A percentile compares a stretch with the other conserved stretches of the same genome.
Conservation (phyloP, 2,888 invertebrate species). For the Drosophila engyochracea region DNA sequence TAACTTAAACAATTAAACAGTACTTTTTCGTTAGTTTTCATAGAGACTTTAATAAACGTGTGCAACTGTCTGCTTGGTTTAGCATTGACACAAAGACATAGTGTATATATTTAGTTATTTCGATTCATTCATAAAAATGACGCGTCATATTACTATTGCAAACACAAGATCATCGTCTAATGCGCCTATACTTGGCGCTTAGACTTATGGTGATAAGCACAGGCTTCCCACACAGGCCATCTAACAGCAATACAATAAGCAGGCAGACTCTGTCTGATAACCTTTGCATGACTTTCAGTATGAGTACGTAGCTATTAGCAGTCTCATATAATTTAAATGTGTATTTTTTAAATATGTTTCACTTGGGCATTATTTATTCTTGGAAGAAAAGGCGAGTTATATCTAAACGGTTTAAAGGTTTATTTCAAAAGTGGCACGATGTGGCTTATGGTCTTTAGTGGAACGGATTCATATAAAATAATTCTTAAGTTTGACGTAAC, state of each 20-base stretch:
- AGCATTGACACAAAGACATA: neutral
- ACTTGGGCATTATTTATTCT: conserved; percentile 60
- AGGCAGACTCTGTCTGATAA: conserved; percentile 62
- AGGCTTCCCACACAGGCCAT: conserved; percentile 74
- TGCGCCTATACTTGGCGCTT: conserved; percentile 29
- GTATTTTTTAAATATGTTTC: conserved; percentile 52
- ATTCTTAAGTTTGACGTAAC: neutral
- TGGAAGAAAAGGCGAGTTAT: conserved; percentile 48
- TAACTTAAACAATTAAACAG: neutral
- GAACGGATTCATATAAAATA: conserved; percentile 12
- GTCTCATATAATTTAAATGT: conserved; percentile 59
- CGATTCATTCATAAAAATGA: conserved; percentile 71
- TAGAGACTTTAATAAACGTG: neutral
- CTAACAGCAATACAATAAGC: conserved; percentile 49
- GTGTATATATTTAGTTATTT: conserved; percentile 8
- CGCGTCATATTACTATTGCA: conserved; percentile 68
- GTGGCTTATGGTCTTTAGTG: conserved; percentile 6
- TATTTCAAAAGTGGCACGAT: neutral
- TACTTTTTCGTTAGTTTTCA: neutral
- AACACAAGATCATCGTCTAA: conserved; percentile 51
- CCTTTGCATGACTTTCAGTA: conserved; percentile 67
- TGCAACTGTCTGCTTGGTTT: neutral
- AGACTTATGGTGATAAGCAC: conserved; percentile 56
- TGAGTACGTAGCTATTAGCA: conserved; percentile 60
- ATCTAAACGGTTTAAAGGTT: conserved; percentile 42